Conservation (phyloP, 1,140 invertebrate genomes). For the Ceratoteleas bidentatus region DNA sequence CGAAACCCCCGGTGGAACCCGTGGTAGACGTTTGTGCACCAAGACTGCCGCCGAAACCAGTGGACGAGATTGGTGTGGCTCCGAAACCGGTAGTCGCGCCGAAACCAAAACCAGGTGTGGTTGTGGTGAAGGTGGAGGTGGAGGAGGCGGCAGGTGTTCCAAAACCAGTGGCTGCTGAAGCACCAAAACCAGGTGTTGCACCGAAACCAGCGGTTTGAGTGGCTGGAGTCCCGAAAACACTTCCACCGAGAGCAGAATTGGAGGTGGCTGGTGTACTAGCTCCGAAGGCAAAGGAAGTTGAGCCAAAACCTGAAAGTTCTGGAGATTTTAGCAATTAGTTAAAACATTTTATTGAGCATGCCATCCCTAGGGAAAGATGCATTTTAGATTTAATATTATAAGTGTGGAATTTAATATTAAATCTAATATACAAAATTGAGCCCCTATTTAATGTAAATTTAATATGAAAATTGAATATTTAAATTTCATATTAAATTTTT, state of each 20-base stretch:
- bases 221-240: conserved; percentile 76
- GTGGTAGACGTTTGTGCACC: conserved; percentile 74
- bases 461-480: too few species aligned
- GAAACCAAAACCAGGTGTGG: conserved; percentile 79
- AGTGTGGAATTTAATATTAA: too few species aligned
- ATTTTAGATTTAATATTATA: too few species aligned
- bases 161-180: conserved; percentile 67
- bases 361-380: too few species aligned
- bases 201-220: conserved; percentile 73
- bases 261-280: conserved; percentile 44
- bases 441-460: too few species aligned
- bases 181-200: conserved; percentile 77
- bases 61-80: conserved; percentile 67
- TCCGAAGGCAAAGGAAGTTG: conserved; percentile 74
- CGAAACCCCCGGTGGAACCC: conserved; percentile 71
- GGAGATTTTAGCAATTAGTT: conserved; percentile 2
- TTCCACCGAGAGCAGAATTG: conserved; percentile 2
- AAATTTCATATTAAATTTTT: too few species aligned
- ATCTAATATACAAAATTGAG: too few species aligned
- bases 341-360: neutral
- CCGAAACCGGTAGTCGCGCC: conserved; percentile 65
- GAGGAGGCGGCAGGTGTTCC: conserved; percentile 54
- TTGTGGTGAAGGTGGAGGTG: conserved; percentile 46
- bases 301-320: conserved; percentile 70
- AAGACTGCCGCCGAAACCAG: conserved; percentile 77